Evolutionary conservation across 2,888 invertebrate species (phyloP).

Genomic region (Papilio elwesi): DNA sequence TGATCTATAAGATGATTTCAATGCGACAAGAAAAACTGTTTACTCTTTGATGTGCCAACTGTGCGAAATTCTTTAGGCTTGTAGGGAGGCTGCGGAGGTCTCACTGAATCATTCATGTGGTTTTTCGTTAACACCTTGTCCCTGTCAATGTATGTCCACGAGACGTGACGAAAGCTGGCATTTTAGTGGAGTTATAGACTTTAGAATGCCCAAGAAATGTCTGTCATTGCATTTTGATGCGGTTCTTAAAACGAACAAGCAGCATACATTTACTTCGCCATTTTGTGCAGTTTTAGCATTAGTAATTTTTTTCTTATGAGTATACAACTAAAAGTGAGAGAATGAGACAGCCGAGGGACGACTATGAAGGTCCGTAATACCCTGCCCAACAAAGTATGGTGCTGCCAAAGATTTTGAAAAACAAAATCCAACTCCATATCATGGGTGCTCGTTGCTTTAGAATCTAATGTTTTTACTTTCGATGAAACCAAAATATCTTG

Average conservation of each 20-base stretch:
- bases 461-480: too few relatives aligned
- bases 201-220: constrained; percentile 17
- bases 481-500: too few relatives aligned
- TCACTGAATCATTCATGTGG: constrained; percentile 81
- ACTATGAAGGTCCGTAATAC: too few relatives aligned
- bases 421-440: too few relatives aligned
- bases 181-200: constrained; percentile 25
- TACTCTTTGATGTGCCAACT: constrained; percentile 70
- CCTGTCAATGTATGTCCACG: constrained; percentile 79
- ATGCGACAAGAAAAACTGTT: constrained; percentile 68
- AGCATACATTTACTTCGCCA: neutral
- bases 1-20: constrained; percentile 76
- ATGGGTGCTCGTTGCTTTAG: too few relatives aligned
- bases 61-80: constrained; percentile 78
- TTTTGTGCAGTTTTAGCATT: neutral
- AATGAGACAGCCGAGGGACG: neutral
- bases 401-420: too few relatives aligned
- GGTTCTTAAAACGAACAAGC: constrained; percentile 2
- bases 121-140: constrained; percentile 80
- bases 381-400: too few relatives aligned
- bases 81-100: constrained; percentile 73
- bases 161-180: constrained; percentile 65
- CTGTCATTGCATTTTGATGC: constrained; percentile 6
- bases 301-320: neutral
- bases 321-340: neutral